Evolutionary conservation across 2,888 invertebrate species (phyloP), one percentile per base, ranked within the genome.

Genomic region (Zhengitettix transpicula): DNA sequence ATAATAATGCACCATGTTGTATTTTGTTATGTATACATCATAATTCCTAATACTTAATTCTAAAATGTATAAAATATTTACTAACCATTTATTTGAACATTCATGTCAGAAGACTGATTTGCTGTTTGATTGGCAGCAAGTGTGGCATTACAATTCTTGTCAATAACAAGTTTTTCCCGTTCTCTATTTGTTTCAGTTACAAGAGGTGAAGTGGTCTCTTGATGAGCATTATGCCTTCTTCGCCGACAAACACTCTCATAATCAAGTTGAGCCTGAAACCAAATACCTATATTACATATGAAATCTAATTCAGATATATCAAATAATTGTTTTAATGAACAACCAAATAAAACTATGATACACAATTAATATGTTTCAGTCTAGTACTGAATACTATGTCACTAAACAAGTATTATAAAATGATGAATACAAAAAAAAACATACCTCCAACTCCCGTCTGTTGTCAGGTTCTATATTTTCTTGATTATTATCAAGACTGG

Each of bases 121-220:
- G 54, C 40, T 10, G 58, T 42, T 41, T 61, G 58, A 17, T 42
- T 60, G 15, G 62, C 62, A 53, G 55, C 77, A 77, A 73, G 69
- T 14, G 83, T 83, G 40, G 84, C 83, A 72, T 85, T 85, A 68
- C 83, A 83, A 71, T 85, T 83, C 71, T 82, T 83, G 70, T 85
- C 84, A 60, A 69, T 67, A 17, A 69, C 67, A 55, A 69, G 65
- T 53, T 66, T 66, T 52, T 63, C 65, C 17, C 61, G 60, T 11
- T 64, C 65, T 41, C 78, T 76, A 66, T 79, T 78, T 1, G 82
- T 78, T 68, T 84, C 84, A 1, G 83, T 81, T 9, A 77, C 80
- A 16, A 78, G 75, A 9, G 81, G 78, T 56, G 82, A 77, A 52
- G 81, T 79, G 64, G 77, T 76, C 67, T 86, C 83, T 57, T 61